Base-by-base conservation (phyloP, 2,113 vertebrate genomes). In the Lonchura striata region DNA sequence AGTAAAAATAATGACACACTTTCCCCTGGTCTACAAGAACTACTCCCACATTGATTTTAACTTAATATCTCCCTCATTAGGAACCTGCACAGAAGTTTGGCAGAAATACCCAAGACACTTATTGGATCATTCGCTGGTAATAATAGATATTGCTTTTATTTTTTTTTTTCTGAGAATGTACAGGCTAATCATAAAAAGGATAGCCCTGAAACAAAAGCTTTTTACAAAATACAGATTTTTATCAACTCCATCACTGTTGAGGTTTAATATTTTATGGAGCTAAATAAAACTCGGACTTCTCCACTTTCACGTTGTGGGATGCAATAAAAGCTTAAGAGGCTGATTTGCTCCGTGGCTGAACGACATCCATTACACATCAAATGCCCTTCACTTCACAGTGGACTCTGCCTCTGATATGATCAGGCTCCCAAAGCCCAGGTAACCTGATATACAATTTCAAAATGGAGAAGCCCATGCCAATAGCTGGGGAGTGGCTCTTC, bases 41-140 rank as follows among this genome's bases (percentile, higher is more conserved):
- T 95, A 95, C 96, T 96, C 96, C 93, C 95, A 93, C 95, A 97
- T 96, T 97, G 96, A 97, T 97, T 97, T 96, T 95, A 95, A 93
- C 96, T 96, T 97, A 95, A 95, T 95, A 96, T 97, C 86, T 95
- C 96, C 81, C 93, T 95, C 96, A 96, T 97, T 96, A 97, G 92
- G 90, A 95, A 96, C 90, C 94, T 94, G 80, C 88, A 93, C 92
- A 96, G 92, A 96, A 96, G 85, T 96, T 96, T 97, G 95, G 94
- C 94, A 94, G 93, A 94, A 96, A 94, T 95, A 95, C 95, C 88
- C 96, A 90, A 88, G 94, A 91, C 93, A 80, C 54, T 97, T 96
- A 97, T 78, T 91, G 95, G 94, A 94, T 95, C 94, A 94, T 96
- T 92, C 4, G 0, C 86, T 84, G 88, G 39, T 95, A 97, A 96